These are phyloP conservation scores for Tolypeutes matacus DNA, from an alignment of 2,797 vertebrate genomes.

Conservation along the genomic window DNA sequence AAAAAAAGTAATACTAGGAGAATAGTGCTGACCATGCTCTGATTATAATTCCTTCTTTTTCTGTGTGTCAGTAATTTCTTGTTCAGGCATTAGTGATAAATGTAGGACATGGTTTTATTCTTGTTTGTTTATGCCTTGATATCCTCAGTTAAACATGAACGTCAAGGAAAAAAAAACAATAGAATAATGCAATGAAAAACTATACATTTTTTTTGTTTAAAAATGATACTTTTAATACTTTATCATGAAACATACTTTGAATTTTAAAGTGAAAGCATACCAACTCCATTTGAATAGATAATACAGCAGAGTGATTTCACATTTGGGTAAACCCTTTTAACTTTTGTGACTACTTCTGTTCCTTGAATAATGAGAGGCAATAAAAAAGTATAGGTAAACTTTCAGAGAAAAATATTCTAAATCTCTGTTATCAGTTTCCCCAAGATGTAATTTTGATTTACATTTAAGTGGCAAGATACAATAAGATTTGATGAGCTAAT, in stretches of 20 bases:
- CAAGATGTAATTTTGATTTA: conserved; percentile 3
- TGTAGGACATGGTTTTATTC: no score
- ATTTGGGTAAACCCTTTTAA: not conserved
- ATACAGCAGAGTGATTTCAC: conserved; percentile 35
- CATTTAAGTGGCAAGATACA: not conserved
- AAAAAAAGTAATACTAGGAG: conserved; percentile 8
- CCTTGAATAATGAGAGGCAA: not conserved
- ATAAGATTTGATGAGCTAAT: conserved; percentile 25
- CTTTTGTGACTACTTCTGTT: not conserved
- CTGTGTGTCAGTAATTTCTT: no score
- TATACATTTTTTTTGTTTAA: not conserved
- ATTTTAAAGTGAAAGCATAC: conserved; percentile 61
- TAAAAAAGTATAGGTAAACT: not conserved
- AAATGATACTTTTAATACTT: not conserved
- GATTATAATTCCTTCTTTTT: no score
- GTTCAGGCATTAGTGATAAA: no score
- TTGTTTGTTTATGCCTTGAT: no score
- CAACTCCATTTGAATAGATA: not conserved
- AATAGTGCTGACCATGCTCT: not conserved
- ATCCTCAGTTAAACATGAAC: no score
- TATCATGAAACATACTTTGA: conserved; percentile 13
- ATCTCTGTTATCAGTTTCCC: conserved; percentile 25
- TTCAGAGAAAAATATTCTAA: conserved; percentile 32
- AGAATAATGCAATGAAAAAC: conserved; percentile 11
- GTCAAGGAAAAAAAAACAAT: no score